Conservation (phyloP, 2,888 invertebrate genomes). For the Perithous albicinctus region DNA sequence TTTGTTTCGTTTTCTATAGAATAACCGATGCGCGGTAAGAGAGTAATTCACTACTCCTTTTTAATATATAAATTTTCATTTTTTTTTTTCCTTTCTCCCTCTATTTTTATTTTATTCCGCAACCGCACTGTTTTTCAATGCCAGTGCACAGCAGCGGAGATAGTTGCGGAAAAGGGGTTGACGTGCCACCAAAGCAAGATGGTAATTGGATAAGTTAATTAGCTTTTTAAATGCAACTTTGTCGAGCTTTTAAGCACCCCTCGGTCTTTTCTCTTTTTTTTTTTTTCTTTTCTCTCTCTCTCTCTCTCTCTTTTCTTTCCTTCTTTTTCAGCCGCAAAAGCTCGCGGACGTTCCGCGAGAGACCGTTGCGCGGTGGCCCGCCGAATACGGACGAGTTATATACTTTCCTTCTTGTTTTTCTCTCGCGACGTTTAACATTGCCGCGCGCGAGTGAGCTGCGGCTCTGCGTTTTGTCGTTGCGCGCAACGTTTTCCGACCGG, state of each 20-base stretch:
- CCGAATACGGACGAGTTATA: slow-evolving; percentile 18
- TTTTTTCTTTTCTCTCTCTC: slow-evolving; percentile 29
- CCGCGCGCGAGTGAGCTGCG: not conserved
- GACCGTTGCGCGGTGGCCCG: slow-evolving; percentile 12
- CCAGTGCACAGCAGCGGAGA: slow-evolving; percentile 9
- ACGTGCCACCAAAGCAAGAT: slow-evolving; percentile 59
- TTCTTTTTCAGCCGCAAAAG: slow-evolving; percentile 32
- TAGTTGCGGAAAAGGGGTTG: slow-evolving; percentile 6
- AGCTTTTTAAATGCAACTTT: slow-evolving; percentile 79
- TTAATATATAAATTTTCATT: not conserved
- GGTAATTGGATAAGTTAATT: slow-evolving; percentile 80
- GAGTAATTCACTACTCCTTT: not conserved
- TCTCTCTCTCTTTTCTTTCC: no score
- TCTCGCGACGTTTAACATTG: slow-evolving; percentile 24
- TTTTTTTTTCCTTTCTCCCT: not conserved
- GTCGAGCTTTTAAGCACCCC: slow-evolving; percentile 73
- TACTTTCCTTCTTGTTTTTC: slow-evolving; percentile 26
- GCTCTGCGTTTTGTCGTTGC: no score
- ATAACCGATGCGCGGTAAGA: not conserved
- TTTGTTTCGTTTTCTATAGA: not conserved
- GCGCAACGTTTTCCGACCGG: slow-evolving; percentile 40
- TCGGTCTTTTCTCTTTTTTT: slow-evolving; percentile 18
- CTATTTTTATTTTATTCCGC: not conserved
- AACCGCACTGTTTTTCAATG: not conserved
- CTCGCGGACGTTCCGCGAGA: slow-evolving; percentile 44